Evolutionary conservation across 2,888 invertebrate species (phyloP).

Genomic region (Mythimna pallens): DNA sequence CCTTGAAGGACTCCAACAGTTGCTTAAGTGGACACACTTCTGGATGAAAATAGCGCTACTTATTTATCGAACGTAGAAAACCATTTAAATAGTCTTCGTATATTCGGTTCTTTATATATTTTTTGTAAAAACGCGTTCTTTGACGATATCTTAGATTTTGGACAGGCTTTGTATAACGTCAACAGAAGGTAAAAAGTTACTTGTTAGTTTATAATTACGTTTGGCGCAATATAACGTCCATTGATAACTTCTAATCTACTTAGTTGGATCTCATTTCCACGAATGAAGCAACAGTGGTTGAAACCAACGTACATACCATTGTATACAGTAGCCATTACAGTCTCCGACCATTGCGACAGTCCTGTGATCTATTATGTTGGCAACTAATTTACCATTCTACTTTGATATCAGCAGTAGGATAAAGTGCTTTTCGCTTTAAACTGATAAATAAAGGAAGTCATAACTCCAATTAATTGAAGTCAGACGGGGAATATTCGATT

Average conservation of each 20-base stretch:
- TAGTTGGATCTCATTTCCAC: conserved; percentile 39
- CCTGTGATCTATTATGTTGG: conserved; percentile 42
- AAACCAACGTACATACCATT: conserved; percentile 36
- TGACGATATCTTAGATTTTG: background rate
- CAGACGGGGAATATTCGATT: conserved; percentile 24
- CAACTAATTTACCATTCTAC: conserved; percentile 26
- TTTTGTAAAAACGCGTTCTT: background rate
- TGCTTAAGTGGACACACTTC: background rate
- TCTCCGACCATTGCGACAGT: conserved; percentile 34
- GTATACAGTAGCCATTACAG: conserved; percentile 41
- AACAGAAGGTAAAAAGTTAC: background rate
- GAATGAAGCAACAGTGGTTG: conserved; percentile 42
- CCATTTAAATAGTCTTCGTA: too few relatives aligned
- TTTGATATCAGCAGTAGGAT: conserved; percentile 27
- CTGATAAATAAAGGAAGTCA: conserved; percentile 38
- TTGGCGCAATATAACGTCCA: conserved; percentile 21
- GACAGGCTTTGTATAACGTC: background rate
- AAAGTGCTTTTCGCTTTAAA: conserved; percentile 49
- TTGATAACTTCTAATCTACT: conserved; percentile 36
- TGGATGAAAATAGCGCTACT: background rate
- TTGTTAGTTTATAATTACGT: background rate
- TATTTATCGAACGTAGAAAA: background rate
- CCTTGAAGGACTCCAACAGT: conserved; percentile 19
- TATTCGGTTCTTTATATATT: too few relatives aligned
- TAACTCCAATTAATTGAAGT: conserved; percentile 29